These are phyloP conservation scores for Trochalopteron elliotii DNA, from an alignment of 2,113 vertebrate species.

Conservation along the genomic window DNA sequence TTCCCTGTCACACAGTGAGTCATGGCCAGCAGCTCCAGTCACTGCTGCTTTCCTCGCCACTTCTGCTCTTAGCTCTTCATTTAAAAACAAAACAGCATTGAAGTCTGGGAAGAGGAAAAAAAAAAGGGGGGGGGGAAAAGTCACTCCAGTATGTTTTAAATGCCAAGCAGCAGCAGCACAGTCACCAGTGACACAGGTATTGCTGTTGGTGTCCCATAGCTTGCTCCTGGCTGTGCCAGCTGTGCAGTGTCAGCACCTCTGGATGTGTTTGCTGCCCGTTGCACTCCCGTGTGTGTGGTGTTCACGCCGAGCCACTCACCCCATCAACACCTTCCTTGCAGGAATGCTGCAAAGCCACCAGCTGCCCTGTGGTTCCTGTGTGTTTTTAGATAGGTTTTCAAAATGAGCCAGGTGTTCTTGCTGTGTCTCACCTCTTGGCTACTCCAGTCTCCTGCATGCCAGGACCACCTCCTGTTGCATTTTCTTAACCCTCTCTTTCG, in stretches of 20 bases:
- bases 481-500: background rate
- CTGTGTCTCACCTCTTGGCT: background rate
- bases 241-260: background rate
- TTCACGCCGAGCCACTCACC: background rate
- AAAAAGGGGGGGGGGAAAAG: too few relatives aligned
- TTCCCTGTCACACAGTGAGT: background rate
- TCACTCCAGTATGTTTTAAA: background rate
- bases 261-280: background rate
- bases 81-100: background rate
- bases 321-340: background rate
- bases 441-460: background rate
- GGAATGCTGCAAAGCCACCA: background rate
- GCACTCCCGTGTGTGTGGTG: background rate
- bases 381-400: background rate
- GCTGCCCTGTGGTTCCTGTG: conserved; percentile 20
- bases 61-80: background rate
- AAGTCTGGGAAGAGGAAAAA: background rate
- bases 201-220: background rate
- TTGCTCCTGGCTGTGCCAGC: background rate
- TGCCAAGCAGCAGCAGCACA: background rate
- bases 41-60: background rate
- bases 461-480: background rate
- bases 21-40: background rate
- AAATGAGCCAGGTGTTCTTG: background rate
- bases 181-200: background rate